Evolutionary conservation across 2,888 invertebrate species (phyloP).

Genomic region (Trileptium ribeirensis): DNA sequence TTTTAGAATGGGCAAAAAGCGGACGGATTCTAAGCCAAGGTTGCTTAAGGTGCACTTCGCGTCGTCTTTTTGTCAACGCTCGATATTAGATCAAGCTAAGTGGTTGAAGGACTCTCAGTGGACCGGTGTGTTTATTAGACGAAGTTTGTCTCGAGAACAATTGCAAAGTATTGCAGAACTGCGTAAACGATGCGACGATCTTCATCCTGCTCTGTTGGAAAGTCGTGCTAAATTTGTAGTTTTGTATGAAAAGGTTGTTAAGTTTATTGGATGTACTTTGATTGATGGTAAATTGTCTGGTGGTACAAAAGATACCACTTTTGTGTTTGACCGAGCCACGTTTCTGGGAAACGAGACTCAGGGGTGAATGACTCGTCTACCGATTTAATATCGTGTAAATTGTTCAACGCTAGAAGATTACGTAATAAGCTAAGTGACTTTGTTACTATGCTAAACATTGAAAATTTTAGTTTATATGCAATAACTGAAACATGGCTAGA

Average conservation of each 20-base stretch:
- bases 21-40: not conserved
- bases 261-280: conserved; percentile 6
- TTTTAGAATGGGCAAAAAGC: not conserved
- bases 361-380: not conserved
- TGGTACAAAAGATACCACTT: not conserved
- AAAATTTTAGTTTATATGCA: not conserved
- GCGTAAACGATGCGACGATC: not conserved
- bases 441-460: not conserved
- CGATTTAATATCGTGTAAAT: not conserved
- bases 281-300: not conserved
- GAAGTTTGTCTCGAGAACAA: not conserved
- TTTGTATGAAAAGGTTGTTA: not conserved
- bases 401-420: not conserved
- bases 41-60: not conserved
- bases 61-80: not conserved
- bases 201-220: not conserved
- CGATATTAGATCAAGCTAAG: not conserved
- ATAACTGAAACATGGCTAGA: conserved; percentile 4
- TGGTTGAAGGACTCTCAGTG: not conserved
- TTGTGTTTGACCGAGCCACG: not conserved
- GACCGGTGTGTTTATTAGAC: not conserved
- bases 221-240: not conserved
- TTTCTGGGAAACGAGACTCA: not conserved
- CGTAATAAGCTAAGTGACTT: conserved; percentile 1
- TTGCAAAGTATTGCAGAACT: not conserved